Conservation (phyloP, 1,140 invertebrate genomes). For the Drosophila watanabei region DNA sequence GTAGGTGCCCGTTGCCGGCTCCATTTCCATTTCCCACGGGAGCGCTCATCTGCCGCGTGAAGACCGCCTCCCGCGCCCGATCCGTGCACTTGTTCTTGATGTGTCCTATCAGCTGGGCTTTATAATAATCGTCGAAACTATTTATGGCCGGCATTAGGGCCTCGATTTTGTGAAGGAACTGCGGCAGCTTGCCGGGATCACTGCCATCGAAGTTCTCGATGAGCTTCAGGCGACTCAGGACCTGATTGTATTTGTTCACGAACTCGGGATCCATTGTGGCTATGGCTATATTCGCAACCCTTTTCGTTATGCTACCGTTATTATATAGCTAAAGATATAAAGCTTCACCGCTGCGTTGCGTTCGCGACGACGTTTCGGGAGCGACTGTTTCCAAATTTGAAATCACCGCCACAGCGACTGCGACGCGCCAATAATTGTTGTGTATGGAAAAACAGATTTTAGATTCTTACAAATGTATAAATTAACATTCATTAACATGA, state of each 20-base stretch:
- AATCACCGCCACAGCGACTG: conserved; percentile 26
- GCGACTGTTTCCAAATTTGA: conserved; percentile 62
- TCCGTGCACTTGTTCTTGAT: conserved; percentile 77
- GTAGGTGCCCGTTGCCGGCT: conserved; percentile 30
- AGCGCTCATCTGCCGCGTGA: conserved; percentile 64
- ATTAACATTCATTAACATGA: conserved; percentile 84
- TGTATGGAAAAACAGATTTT: conserved; percentile 66
- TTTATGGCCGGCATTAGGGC: conserved; percentile 67
- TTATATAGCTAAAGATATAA: conserved; percentile 6
- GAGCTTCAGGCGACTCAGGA: conserved; percentile 66
- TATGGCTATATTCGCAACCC: neutral
- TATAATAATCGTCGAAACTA: conserved; percentile 73
- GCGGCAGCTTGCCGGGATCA: conserved; percentile 66
- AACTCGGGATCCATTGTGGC: conserved; percentile 69
- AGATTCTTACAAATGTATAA: conserved; percentile 81
- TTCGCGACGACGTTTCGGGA: conserved; percentile 43
- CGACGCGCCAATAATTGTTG: conserved; percentile 50
- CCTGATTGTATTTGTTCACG: conserved; percentile 75
- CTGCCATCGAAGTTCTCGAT: conserved; percentile 73
- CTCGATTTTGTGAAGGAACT: conserved; percentile 71
- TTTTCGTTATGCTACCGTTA: conserved; percentile 6
- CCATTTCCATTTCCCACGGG: conserved; percentile 49
- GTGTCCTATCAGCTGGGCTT: conserved; percentile 63
- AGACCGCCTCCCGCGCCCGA: conserved; percentile 67
- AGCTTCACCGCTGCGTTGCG: conserved; percentile 24